phyloP scores from a whole-genome alignment of 2,797 vertebrate genomes.

The Xyrichtys novacula region DNA sequence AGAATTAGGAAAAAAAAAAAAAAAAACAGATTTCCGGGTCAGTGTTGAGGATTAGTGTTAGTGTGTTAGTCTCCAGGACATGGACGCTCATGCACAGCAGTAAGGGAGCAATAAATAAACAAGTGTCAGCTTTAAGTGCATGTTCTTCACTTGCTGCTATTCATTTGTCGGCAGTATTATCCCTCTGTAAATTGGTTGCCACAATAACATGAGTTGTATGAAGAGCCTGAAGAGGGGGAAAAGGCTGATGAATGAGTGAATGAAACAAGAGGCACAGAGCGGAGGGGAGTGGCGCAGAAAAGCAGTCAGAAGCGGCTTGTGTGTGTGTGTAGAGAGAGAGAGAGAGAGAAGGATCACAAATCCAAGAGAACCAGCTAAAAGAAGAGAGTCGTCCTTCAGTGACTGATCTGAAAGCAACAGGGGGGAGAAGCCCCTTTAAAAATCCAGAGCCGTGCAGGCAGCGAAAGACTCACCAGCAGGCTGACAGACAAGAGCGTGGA shows the following conservation, averaged over 20 bases:
- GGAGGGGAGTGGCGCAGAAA: slow-evolving; percentile 77
- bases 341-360: slow-evolving; percentile 55
- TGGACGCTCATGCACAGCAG: background rate
- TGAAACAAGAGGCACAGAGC: slow-evolving; percentile 62
- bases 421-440: slow-evolving; percentile 46
- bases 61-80: background rate
- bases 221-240: slow-evolving; percentile 54
- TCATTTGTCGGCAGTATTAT: slow-evolving; percentile 43
- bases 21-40: background rate
- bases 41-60: slow-evolving; percentile 1
- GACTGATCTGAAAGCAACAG: slow-evolving; percentile 45
- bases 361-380: slow-evolving; percentile 57
- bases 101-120: background rate
- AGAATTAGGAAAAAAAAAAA: background rate
- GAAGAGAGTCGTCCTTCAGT: slow-evolving; percentile 43
- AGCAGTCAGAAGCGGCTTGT: slow-evolving; percentile 72
- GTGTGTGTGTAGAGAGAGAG: slow-evolving; percentile 47
- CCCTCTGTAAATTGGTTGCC: slow-evolving; percentile 52
- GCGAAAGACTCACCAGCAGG: slow-evolving; percentile 33
- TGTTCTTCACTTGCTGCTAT: slow-evolving; percentile 29
- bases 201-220: slow-evolving; percentile 63
- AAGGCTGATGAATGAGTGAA: slow-evolving; percentile 74
- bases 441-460: slow-evolving; percentile 41
- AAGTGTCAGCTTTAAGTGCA: slow-evolving; percentile 23
- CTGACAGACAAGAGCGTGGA: slow-evolving; percentile 44